Evolutionary conservation across 2,888 invertebrate genomes (phyloP).

Genomic region (Ischnus inquisitorius): DNA sequence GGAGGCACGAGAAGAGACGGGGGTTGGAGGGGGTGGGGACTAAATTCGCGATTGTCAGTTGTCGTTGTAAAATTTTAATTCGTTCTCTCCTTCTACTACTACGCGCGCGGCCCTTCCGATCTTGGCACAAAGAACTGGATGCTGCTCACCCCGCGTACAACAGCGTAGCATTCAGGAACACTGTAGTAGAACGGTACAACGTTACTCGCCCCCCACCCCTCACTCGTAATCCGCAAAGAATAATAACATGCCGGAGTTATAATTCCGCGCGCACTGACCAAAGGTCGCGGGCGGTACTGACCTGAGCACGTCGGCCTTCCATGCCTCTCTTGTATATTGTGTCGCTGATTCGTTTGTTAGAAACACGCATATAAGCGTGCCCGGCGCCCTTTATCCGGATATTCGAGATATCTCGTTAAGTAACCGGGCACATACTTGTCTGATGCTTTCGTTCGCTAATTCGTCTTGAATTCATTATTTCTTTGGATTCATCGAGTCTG

Average conservation of each 20-base stretch:
- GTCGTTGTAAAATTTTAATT: slow-evolving; percentile 83
- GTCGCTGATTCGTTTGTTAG: slow-evolving; percentile 66
- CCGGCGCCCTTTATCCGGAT: slow-evolving; percentile 25
- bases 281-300: slow-evolving; percentile 56
- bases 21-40: slow-evolving; percentile 43
- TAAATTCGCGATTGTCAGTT: slow-evolving; percentile 77
- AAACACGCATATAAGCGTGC: slow-evolving; percentile 21
- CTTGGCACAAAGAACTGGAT: slow-evolving; percentile 67
- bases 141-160: slow-evolving; percentile 21
- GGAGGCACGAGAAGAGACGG: slow-evolving; percentile 46
- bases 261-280: slow-evolving; percentile 66
- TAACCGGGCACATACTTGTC: slow-evolving; percentile 41
- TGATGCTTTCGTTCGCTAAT: slow-evolving; percentile 39
- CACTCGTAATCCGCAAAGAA: slow-evolving; percentile 71
- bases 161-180: slow-evolving; percentile 4
- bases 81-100: slow-evolving; percentile 72
- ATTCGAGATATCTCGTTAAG: slow-evolving; percentile 49
- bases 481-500: not conserved
- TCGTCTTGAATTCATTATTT: slow-evolving; percentile 31
- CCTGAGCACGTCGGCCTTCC: slow-evolving; percentile 36
- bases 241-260: slow-evolving; percentile 68
- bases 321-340: slow-evolving; percentile 33
- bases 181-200: slow-evolving; percentile 17
- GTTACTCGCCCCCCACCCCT: slow-evolving; percentile 44
- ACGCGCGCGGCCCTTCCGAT: slow-evolving; percentile 67